Evolutionary conservation across 2,113 vertebrate species (phyloP), one percentile per base, ranked within the genome.

Genomic region (Triplophysa rosa): DNA sequence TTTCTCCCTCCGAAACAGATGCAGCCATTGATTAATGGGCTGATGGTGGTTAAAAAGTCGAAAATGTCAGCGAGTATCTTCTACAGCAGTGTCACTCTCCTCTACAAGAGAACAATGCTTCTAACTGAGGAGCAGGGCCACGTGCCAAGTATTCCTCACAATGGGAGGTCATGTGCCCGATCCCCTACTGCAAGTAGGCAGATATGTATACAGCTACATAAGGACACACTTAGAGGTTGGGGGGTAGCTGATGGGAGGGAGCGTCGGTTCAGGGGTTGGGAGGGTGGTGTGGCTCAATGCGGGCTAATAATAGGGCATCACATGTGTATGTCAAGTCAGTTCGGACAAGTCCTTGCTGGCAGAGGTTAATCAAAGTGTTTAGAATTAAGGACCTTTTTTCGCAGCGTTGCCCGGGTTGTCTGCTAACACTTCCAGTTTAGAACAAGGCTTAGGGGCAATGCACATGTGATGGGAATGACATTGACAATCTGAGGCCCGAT

Each of bases 111-210:
- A 92, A 94, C 93, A 93, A 94, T 93, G 91, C 93, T 86, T 87
- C 88, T 3, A 70, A 87, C 89, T 84, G 90, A 92, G 92, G 91
- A 90, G 82, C 81, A 87, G 91, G 91, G 92, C 89, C 75, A 82
- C 61, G 82, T 90, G 93, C 93, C 94, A 94, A 93, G 91, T 92
- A 87, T 91, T 91, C 91, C 91, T 91, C 91, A 94, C 92, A 90
- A 91, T 87, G 90, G 91, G 90, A 91, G 92, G 90, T 92, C 94
- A 93, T 86, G 89, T 90, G 77, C 90, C 88, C 82, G 86, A 89
- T 91, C 90, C 90, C 91, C 75, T 78, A 75, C 91, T 93, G 90
- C 92, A 92, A 86, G 82, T 88, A 90, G 87, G 91, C 87, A 92
- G 85, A 91, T 89, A 92, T 91, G 81, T 87, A 80, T 82, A 84